Conservation (phyloP, 2,797 vertebrate genomes). For the Acomys russatus region DNA sequence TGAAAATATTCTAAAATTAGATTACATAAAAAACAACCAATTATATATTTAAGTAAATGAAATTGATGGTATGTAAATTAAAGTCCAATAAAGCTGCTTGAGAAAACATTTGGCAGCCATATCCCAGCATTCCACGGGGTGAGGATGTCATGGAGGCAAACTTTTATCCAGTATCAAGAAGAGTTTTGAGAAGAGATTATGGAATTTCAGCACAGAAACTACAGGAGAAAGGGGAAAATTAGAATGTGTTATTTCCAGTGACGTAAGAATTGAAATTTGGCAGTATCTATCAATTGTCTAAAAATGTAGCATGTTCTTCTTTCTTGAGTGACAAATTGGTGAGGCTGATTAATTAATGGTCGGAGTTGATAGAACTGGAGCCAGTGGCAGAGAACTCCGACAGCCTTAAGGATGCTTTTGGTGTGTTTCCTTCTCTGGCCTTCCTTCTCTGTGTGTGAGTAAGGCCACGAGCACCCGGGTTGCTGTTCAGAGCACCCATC, state of each 20-base stretch:
- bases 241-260: background rate
- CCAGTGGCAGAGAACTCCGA: background rate
- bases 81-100: background rate
- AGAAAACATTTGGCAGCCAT: background rate
- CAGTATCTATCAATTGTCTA: background rate
- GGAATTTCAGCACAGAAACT: conserved; percentile 6
- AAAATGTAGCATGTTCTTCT: background rate
- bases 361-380: background rate
- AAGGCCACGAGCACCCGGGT: rapidly evolving
- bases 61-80: background rate
- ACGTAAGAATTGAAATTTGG: conserved; percentile 32
- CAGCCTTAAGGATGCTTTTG: background rate
- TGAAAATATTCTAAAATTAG: conserved; percentile 48
- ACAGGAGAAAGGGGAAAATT: background rate
- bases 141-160: background rate
- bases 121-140: background rate
- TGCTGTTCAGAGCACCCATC: background rate
- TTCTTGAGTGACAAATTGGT: conserved; percentile 4
- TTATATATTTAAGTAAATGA: background rate
- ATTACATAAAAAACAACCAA: background rate
- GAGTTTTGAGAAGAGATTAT: conserved; percentile 48
- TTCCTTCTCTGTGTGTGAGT: background rate
- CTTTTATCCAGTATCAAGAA: background rate
- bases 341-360: background rate
- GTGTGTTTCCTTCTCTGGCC: background rate